A percentile compares a stretch with the other conserved stretches of the same genome.
phyloP scores from a whole-genome alignment of 2,888 invertebrate species.

The Platycheirus rosarum region DNA sequence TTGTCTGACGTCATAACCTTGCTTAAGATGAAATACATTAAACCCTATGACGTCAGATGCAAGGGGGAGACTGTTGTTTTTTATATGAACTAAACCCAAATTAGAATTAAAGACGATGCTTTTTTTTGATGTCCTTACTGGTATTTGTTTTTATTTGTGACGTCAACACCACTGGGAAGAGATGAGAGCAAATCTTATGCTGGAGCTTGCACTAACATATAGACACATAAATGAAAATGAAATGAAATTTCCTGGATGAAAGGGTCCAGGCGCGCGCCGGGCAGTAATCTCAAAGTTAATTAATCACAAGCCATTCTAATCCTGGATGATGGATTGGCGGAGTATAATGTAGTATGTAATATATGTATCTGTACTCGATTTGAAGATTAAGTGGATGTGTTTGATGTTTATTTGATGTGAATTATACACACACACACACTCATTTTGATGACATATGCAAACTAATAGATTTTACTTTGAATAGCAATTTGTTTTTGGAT shows the following conservation, averaged over 20 bases:
- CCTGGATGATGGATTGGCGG: conserved; percentile 28
- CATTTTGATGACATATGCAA: conserved; percentile 8
- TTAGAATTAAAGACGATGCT: conserved; percentile 44
- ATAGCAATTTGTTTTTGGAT: background rate
- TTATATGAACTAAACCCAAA: conserved; percentile 26
- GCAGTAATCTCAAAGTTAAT: conserved; percentile 43
- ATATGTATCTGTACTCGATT: conserved; percentile 3
- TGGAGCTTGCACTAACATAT: conserved; percentile 27
- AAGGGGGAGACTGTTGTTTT: conserved; percentile 40
- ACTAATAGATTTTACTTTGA: conserved; percentile 33
- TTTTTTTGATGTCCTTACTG: background rate
- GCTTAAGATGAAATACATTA: conserved; percentile 59
- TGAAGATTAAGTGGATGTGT: background rate
- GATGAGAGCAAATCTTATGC: conserved; percentile 27
- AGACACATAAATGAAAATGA: conserved; percentile 6
- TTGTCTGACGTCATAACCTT: conserved; percentile 64
- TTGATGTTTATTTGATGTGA: conserved; percentile 9
- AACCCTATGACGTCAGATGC: conserved; percentile 61
- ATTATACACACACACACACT: conserved; percentile 8
- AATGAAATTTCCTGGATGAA: conserved; percentile 13
- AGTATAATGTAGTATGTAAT: conserved; percentile 36
- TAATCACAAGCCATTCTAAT: conserved; percentile 51
- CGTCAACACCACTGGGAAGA: conserved; percentile 47
- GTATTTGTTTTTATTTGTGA: conserved; percentile 61
- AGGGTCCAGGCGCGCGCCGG: background rate